These are phyloP conservation scores for Odontothrips loti DNA, from an alignment of 2,888 invertebrate species.

Conservation along the genomic window DNA sequence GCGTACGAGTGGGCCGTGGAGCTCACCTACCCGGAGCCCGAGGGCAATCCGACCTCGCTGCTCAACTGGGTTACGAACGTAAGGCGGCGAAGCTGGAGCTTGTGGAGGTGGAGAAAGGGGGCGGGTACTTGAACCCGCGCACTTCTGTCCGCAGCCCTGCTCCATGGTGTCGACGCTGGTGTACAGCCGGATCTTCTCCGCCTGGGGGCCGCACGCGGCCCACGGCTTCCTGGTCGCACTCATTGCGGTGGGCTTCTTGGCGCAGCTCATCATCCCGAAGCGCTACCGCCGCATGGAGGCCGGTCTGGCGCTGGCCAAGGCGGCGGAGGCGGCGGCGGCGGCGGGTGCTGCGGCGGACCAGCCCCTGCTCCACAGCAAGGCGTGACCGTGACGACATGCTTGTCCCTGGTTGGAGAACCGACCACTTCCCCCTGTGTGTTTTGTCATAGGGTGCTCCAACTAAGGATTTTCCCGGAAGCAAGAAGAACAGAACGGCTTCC, in stretches of 20 bases:
- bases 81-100: background rate
- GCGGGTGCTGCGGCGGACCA: background rate
- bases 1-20: slow-evolving; percentile 9
- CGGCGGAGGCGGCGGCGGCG: background rate
- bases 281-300: background rate
- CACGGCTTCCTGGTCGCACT: background rate
- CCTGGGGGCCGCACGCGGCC: background rate
- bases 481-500: too few relatives aligned
- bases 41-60: slow-evolving; percentile 3
- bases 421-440: too few relatives aligned
- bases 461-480: too few relatives aligned
- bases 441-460: too few relatives aligned
- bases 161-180: background rate
- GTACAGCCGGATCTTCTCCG: background rate
- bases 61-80: slow-evolving; percentile 4
- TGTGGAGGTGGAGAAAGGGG: too few relatives aligned
- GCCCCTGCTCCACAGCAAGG: background rate
- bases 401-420: too few relatives aligned
- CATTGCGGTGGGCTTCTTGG: slow-evolving; percentile 6
- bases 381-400: too few relatives aligned
- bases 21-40: slow-evolving; percentile 13
- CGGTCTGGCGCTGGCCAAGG: background rate
- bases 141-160: background rate
- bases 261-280: background rate
- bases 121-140: too few relatives aligned